Percentiles rank a stretch among this genome's conserved stretches.
Evolutionary conservation across 1,140 invertebrate genomes (phyloP).

Genomic region (Lethocerus indicus): DNA sequence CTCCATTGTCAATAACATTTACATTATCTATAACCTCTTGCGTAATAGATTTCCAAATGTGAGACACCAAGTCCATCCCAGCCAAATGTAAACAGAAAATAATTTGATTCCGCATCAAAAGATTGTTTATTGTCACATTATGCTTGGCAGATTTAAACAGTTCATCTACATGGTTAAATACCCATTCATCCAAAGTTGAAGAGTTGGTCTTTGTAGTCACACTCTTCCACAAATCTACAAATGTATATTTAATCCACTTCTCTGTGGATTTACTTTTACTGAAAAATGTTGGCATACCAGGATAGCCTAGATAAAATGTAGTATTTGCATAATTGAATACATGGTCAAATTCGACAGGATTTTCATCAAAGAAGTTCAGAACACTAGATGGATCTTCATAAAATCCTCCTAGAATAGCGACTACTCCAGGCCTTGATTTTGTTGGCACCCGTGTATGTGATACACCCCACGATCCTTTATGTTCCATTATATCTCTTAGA

Average conservation of each 20-base stretch:
- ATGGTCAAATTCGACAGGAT: conserved; percentile 95
- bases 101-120: conserved; percentile 40
- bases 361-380: conserved; percentile 89
- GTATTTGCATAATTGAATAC: conserved; percentile 73
- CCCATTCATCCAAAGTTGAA: conserved; percentile 85
- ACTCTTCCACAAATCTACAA: too few species aligned
- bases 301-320: conserved; percentile 73
- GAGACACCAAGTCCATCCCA: conserved; percentile 86
- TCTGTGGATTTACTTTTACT: conserved; percentile 35
- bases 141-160: conserved; percentile 43
- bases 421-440: conserved; percentile 93
- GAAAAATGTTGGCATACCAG: conserved; percentile 66
- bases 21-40: too few species aligned
- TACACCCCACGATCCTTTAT: conserved; percentile 62
- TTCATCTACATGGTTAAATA: conserved; percentile 60
- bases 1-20: too few species aligned
- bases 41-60: conserved; percentile 82
- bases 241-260: too few species aligned
- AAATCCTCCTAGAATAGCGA: conserved; percentile 87
- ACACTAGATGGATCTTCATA: conserved; percentile 98
- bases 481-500: conserved; percentile 7
- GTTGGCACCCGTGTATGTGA: conserved; percentile 88
- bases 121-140: conserved; percentile 26
- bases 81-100: conserved; percentile 87
- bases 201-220: too few species aligned